A percentile compares a stretch with the other conserved stretches of the same genome.
phyloP scores from a whole-genome alignment of 2,113 vertebrate species.

The Psophia crepitans region DNA sequence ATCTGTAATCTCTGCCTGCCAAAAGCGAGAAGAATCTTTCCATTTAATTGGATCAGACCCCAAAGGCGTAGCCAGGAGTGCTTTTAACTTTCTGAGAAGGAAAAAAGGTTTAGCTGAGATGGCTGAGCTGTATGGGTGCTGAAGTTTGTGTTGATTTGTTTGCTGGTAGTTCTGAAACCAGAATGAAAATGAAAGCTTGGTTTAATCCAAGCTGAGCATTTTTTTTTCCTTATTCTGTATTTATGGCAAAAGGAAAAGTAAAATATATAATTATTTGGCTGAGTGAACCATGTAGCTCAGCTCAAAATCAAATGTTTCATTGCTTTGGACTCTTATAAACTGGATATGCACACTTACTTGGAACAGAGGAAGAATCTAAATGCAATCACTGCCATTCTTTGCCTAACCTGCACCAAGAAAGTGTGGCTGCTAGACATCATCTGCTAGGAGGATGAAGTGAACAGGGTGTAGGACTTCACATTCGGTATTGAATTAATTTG shows the following conservation, averaged over 20 bases:
- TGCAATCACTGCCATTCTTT: neutral
- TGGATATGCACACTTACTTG: neutral
- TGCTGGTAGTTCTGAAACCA: neutral
- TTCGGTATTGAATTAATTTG: neutral
- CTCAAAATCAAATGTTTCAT: neutral
- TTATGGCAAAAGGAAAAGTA: neutral
- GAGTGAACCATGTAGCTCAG: neutral
- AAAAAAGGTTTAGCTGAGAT: neutral
- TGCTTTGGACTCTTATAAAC: neutral
- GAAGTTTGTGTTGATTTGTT: neutral
- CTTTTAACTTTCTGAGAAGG: conserved; percentile 4
- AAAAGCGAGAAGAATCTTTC: neutral
- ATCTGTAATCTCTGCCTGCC: neutral
- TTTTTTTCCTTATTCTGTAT: neutral
- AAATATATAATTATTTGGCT: neutral
- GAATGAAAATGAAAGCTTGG: neutral
- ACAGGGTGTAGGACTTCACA: neutral
- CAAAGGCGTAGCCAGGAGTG: neutral
- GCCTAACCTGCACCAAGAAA: neutral
- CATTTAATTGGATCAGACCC: neutral
- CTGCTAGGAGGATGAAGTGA: neutral
- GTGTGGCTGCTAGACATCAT: neutral
- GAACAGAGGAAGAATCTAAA: neutral
- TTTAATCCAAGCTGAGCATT: neutral
- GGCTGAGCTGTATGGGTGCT: neutral